phyloP scores from a whole-genome alignment of 2,113 vertebrate species.

The Rhadina sibilatrix region DNA sequence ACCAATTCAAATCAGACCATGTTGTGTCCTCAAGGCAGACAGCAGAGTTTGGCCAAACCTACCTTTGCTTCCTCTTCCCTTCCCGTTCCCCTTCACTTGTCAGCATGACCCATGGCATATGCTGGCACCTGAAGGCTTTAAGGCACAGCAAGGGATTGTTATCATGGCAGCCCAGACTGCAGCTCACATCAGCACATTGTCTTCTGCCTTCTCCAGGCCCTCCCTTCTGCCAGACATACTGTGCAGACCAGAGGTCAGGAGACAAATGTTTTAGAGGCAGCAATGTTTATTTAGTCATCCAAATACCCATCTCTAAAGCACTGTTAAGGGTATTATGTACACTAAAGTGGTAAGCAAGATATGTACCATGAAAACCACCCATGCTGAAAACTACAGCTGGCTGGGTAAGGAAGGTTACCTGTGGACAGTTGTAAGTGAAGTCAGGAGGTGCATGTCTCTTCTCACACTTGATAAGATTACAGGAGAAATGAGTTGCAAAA shows the following conservation, averaged over 20 bases:
- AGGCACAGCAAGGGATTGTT: background rate
- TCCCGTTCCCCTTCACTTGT: background rate
- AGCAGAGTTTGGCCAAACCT: background rate
- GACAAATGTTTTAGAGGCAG: background rate
- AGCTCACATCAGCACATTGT: background rate
- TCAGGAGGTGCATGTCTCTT: background rate
- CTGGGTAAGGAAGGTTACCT: background rate
- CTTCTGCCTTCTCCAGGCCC: background rate
- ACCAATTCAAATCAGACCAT: background rate
- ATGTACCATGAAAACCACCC: background rate
- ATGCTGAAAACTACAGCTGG: conserved; percentile 29
- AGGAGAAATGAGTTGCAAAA: background rate
- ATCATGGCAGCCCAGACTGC: background rate
- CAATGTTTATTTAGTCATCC: background rate
- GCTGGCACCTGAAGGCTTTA: background rate
- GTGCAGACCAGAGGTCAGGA: background rate
- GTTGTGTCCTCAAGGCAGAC: background rate
- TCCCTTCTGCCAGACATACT: background rate
- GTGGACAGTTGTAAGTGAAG: background rate
- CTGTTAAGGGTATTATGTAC: background rate
- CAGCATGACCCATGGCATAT: background rate
- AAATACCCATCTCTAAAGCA: background rate
- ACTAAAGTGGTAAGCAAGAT: background rate
- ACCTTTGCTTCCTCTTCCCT: background rate
- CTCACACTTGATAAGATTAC: background rate